Base-by-base conservation (phyloP, 2,797 vertebrate species). In the Cyprinodon diabolis region DNA sequence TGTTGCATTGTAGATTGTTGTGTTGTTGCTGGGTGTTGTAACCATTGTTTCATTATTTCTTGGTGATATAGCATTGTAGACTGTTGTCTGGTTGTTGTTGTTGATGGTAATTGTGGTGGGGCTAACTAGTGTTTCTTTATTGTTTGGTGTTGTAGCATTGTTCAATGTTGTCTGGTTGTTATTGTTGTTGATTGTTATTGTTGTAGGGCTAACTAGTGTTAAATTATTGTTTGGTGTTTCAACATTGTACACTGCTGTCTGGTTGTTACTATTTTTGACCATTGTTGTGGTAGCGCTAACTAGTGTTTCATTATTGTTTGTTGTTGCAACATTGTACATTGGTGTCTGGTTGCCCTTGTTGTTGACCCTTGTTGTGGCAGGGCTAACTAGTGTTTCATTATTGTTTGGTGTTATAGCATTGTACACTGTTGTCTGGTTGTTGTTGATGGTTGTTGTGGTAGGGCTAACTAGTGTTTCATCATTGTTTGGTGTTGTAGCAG, bases 131-230 rank as follows among this genome's bases (percentile, higher is more conserved):
- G 60, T 35, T 9, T 68, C 69, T 40, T 21, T 2, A 55, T 49
- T 77, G 51, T 60, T 1, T 14, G 4, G 10, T 51, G 15, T 60
- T 54, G 6, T 71, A 8, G 23, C 6, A 23, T 40, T 51, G 23
- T 66, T 69, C 4, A 48, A 2, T 0, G 30, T 30, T 30, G 30
- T 30, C 30, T 30, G 30, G 30, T 30, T 30, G 1, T 3, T 25
- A 79, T 68, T 74, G 68, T 45, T 72, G 21, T 73, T 49, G 15
- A 8, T 11, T 1, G 6, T 8, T 49, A 55, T 17, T 25, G 63
- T 37, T 6, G 37, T 6, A 0, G 37, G n/a, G 10, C 17, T 25
- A 43, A 15, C 13, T 68, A 11, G 49, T 63, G 55, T 75, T 13
- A 15, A 9, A 12, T 19, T 69, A 40, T 69, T 48, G 4, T 3